Base-by-base conservation (phyloP, 2,113 vertebrate species). In the Brachirus orientalis region DNA sequence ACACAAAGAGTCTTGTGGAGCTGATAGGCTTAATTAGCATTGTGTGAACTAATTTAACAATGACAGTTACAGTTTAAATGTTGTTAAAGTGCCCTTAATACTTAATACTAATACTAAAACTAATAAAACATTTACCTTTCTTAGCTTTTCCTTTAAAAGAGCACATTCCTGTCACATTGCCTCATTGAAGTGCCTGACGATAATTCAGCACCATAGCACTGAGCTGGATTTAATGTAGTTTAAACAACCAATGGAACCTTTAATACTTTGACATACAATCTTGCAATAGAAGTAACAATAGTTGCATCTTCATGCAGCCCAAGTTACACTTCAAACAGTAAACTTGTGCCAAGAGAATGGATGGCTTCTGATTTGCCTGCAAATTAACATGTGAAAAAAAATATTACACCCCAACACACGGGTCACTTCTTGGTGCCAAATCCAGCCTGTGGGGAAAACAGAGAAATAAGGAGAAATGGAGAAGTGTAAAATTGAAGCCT, bases 331-430 rank as follows among this genome's bases (percentile, higher is more conserved):
- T 41, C 19, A 40, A 48, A 17, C 69, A 67, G 46, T 59, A 12
- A 43, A 63, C 18, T 50, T 22, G 16, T 37, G 48, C 13, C 37
- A n/a, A 65, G 64, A 73, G 43, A 63, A 62, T 35, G 19, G 38
- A 36, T 2, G 47, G 47, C 41, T 45, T 56, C 35, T 54, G 46
- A 63, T 76, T 55, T 71, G 20, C 45, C 43, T 45, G 44, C 46
- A 66, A 75, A 83, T 82, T 73, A 63, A 69, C 40, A 60, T 28
- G 35, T 63, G 13, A 28, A 69, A 68, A 69, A 68, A 77, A 77
- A 61, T 55, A 37, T n/a, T 43, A 47, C 28, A 43, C 11, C 1
- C 9, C 35, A 47, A 61, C 68, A 17, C 43, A 18, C 63, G 4
- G 69, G 73, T 73, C 55, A 63, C 52, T 46, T 72, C 48, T 36